Conservation (phyloP, 2,113 vertebrate species). For the Malaclemys terrapin region DNA sequence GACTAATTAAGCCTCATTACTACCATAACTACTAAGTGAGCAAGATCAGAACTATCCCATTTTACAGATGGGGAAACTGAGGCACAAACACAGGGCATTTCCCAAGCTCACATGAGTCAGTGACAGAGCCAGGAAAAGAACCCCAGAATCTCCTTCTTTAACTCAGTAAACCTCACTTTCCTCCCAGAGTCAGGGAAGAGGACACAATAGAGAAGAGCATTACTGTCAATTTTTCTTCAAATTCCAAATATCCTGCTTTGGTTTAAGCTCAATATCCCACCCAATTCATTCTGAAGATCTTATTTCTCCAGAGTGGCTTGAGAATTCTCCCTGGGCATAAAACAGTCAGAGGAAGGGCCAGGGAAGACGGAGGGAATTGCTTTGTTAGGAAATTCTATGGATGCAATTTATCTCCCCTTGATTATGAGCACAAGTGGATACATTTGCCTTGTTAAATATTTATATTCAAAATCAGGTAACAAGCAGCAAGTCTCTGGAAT, state of each 20-base stretch:
- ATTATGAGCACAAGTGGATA: neutral
- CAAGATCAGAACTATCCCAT: neutral
- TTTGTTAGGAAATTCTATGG: constrained; percentile 44
- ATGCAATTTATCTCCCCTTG: constrained; percentile 12
- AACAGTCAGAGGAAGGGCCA: neutral
- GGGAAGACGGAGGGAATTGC: neutral
- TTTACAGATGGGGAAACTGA: constrained; percentile 4
- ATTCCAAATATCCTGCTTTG: neutral
- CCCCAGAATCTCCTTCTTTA: neutral
- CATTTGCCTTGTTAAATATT: constrained; percentile 48
- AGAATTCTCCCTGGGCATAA: neutral
- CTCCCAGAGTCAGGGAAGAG: neutral
- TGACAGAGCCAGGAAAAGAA: neutral
- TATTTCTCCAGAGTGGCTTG: neutral
- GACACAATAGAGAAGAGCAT: fast-evolving
- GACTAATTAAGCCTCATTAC: neutral
- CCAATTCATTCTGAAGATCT: neutral
- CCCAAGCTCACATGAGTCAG: neutral
- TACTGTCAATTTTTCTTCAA: neutral
- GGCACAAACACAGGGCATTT: neutral
- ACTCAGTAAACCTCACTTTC: neutral
- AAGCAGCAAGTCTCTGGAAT: neutral
- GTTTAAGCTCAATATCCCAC: neutral
- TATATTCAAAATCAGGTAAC: constrained; percentile 23
- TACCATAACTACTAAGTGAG: neutral